Percentiles rank a stretch among this genome's conserved stretches.
Conservation (phyloP, 2,113 vertebrate genomes). For the Macquaria ambigua region DNA sequence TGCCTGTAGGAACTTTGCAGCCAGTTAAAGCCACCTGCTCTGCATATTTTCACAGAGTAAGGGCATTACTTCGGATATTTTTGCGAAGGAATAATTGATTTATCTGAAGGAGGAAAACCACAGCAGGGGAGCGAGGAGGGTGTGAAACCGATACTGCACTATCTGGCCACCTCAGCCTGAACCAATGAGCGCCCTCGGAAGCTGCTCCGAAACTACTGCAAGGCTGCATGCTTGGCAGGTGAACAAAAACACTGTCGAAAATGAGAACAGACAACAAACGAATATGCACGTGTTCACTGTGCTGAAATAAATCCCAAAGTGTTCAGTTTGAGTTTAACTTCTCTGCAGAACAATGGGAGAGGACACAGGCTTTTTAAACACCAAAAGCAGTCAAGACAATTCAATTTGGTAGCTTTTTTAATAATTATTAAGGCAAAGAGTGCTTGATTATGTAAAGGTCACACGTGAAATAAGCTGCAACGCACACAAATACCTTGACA, state of each 20-base stretch:
- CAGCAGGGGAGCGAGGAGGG: constrained; percentile 19
- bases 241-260: neutral
- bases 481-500: neutral
- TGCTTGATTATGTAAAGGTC: neutral
- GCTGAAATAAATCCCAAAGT: neutral
- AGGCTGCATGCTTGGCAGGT: constrained; percentile 17
- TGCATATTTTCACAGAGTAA: neutral
- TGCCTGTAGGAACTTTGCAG: neutral
- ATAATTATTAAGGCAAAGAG: neutral
- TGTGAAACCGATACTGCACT: constrained; percentile 70
- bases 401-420: neutral
- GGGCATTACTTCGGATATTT: neutral
- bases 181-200: constrained; percentile 63
- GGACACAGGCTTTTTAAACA: neutral
- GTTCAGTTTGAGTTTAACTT: neutral
- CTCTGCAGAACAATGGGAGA: neutral
- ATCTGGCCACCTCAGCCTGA: constrained; percentile 49
- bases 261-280: neutral
- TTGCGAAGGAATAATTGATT: neutral
- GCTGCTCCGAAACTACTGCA: constrained; percentile 59
- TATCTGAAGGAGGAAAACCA: neutral
- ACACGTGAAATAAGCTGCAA: neutral
- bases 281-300: neutral
- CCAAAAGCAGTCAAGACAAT: neutral
- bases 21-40: neutral